Evolutionary conservation across 2,888 invertebrate genomes (phyloP).

Genomic region (Melinopterus prodromus): DNA sequence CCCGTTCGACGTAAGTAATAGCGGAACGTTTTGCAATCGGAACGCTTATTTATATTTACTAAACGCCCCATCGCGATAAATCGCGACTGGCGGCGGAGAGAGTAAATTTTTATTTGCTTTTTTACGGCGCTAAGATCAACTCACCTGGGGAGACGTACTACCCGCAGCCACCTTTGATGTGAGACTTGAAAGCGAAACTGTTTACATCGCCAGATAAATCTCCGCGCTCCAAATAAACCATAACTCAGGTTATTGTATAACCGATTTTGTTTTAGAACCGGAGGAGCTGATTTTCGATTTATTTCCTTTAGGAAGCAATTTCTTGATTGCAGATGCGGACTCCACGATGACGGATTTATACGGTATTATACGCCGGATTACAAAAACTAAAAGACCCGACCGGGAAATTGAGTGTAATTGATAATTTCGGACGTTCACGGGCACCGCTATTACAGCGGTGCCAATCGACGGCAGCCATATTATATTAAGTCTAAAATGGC

Average conservation of each 20-base stretch:
- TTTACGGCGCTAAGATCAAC: constrained; percentile 4
- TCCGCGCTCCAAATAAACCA: background rate
- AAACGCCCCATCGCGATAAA: background rate
- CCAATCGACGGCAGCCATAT: constrained; percentile 8
- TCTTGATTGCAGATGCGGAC: background rate
- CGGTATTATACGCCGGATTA: background rate
- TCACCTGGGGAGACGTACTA: constrained; percentile 4
- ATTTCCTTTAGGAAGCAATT: background rate
- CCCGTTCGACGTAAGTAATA: constrained; percentile 19
- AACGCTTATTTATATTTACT: background rate
- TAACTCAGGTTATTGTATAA: background rate
- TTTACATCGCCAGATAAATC: background rate
- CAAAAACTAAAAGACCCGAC: background rate
- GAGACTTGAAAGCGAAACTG: background rate
- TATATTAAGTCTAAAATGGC: background rate
- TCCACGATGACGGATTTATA: background rate
- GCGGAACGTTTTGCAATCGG: constrained; percentile 9
- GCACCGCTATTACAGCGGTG: background rate
- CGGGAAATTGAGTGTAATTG: background rate
- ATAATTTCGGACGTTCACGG: background rate
- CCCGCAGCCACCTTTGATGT: constrained; percentile 4
- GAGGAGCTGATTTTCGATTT: constrained; percentile 4
- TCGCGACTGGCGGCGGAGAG: constrained; percentile 4
- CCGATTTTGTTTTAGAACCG: background rate
- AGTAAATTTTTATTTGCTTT: background rate